Evolutionary conservation across 2,888 invertebrate species (phyloP).

Genomic region (Serripes groenlandicus): DNA sequence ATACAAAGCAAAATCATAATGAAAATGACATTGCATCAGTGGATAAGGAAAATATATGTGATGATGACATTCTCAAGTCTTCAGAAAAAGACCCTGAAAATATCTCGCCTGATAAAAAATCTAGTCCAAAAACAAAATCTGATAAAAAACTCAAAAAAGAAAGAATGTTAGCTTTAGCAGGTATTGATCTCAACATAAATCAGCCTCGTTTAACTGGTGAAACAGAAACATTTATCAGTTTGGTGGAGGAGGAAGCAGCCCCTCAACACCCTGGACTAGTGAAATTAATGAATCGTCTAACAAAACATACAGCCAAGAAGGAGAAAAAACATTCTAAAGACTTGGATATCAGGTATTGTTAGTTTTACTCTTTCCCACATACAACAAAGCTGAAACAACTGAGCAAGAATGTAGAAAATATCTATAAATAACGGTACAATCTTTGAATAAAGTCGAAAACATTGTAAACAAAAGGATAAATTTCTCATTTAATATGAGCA

Average conservation of each 20-base stretch:
- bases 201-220: conserved; percentile 88
- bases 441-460: background rate
- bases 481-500: background rate
- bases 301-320: conserved; percentile 89
- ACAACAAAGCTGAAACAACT: too few relatives aligned
- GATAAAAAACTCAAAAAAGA: conserved; percentile 5
- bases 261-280: conserved; percentile 88
- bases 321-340: conserved; percentile 70
- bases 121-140: conserved; percentile 35
- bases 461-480: background rate
- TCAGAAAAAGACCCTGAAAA: conserved; percentile 18
- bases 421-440: too few relatives aligned
- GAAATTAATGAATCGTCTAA: conserved; percentile 91
- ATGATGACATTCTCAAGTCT: background rate
- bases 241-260: conserved; percentile 87
- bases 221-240: conserved; percentile 89
- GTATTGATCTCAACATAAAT: conserved; percentile 66
- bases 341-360: conserved; percentile 88
- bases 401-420: too few relatives aligned
- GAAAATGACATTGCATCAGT: background rate
- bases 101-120: conserved; percentile 13
- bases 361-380: background rate
- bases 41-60: background rate
- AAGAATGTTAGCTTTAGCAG: conserved; percentile 55
- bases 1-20: background rate